Evolutionary conservation across 2,797 vertebrate genomes (phyloP), one percentile per base, ranked within the genome.

Genomic region (Sparus aurata): DNA sequence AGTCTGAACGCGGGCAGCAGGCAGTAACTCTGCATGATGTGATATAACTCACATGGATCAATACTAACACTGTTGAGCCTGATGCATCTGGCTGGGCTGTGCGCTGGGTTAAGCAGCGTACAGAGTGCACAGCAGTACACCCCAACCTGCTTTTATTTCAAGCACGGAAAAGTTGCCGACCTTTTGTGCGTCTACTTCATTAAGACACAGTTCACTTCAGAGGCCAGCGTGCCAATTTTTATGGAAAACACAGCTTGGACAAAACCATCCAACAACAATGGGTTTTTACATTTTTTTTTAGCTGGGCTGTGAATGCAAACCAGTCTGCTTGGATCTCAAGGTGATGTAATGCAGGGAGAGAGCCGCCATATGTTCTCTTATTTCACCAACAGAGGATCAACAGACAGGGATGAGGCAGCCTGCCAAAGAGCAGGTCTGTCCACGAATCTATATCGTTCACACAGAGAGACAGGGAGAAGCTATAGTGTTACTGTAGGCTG

Each of bases 371-470:
- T 91, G 91, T 63, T 93, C 91, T 93, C 90, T 83, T 75, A 85
- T 95, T 94, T 94, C 92, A 93, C 89, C 86, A 90, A 93, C 92
- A 89, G 79, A 85, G 86, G 88, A 90, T 91, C 91, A 92, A 93
- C 91, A 93, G 85, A 90, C 85, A 89, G 82, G 72, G 80, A 79
- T 41, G 73, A 76, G 91, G 88, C 87, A 80, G 66, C 13, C 53
- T 68, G 92, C 87, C 91, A 93, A 85, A 84, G 64, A 75, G 66
- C 73, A 69, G 18, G 58, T 70, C 68, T 85, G 70, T 87, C 90
- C 90, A 89, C 78, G 82, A 90, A 91, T 90, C 90, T 83, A 85
- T 87, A 90, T 74, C 68, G n/a, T 75, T 67, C 69, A 71, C 72
- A 70, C 67, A 59, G 50, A 81, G 69, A 23, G 72, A 67, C 52